phyloP scores from a whole-genome alignment of 2,888 invertebrate genomes.

The Dryobotodes eremita region DNA sequence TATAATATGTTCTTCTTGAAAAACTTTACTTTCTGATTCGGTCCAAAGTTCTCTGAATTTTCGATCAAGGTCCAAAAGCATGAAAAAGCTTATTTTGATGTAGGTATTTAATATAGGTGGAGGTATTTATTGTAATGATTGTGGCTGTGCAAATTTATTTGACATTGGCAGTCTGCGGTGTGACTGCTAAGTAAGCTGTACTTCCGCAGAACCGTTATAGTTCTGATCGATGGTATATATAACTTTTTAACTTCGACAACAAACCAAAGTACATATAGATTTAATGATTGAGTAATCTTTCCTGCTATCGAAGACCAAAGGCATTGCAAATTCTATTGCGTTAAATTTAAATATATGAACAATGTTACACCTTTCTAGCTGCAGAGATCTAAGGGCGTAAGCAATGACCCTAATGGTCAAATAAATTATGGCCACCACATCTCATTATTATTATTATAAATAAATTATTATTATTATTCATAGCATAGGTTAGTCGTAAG shows the following conservation, averaged over 20 bases:
- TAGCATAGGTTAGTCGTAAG: neutral
- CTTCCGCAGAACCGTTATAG: constrained; percentile 24
- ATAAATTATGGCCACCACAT: neutral
- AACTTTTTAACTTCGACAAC: neutral
- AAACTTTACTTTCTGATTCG: too few species aligned
- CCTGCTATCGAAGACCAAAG: neutral
- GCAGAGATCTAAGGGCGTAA: neutral
- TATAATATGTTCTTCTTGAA: neutral
- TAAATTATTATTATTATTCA: too few species aligned
- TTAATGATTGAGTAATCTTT: neutral
- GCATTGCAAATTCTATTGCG: neutral
- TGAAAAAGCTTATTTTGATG: neutral
- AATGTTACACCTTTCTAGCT: neutral
- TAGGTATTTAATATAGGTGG: too few species aligned
- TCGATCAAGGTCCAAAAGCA: neutral
- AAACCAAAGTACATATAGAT: too few species aligned
- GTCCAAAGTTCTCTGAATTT: neutral
- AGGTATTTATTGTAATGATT: too few species aligned
- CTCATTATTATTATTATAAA: neutral
- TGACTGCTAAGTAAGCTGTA: constrained; percentile 3
- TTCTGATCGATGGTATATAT: constrained; percentile 17
- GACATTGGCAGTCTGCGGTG: neutral
- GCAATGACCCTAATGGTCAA: neutral
- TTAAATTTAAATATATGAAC: too few species aligned
- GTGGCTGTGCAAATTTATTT: constrained; percentile 6